Base-by-base conservation (phyloP, 2,113 vertebrate species). In the Brachypteracias leptosomus region DNA sequence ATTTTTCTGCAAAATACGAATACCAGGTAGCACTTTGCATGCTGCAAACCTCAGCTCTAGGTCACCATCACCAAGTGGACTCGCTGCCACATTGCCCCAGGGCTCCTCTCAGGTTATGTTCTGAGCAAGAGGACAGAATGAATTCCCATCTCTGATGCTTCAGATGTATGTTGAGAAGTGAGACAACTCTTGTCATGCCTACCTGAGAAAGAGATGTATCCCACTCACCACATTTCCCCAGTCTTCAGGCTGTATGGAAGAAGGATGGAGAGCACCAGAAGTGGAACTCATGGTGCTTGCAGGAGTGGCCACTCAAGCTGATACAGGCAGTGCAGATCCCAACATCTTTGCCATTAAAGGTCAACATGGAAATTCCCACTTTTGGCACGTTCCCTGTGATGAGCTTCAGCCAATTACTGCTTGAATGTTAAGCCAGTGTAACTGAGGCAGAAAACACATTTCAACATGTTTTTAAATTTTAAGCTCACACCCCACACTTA, bases 281-380 rank as follows among this genome's bases (percentile, higher is more conserved):
- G 20, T 36, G 71, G 21, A 70, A 67, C 51, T 84, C 19, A 0
- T 9, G 35, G 59, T 38, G 26, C 12, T 49, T 55, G 38, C 35
- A 29, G 83, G n/a, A 82, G 29, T 44, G 35, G 26, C 65, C 21
- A 3, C 33, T 88, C 15, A 35, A 5, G 52, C 35, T 66, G 35
- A 17, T 84, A 47, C 26, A 78, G 68, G 61, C 52, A 40, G 35
- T 40, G 49, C 55, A 55, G 61, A 9, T 14, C 36, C 20, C 67
- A 81, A 65, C 44, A 24, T 89, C 76, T 82, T 74, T 87, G 70
- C 77, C 3, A 3, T 49, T 88, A 67, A 87, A 94, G 77, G 70
- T 91, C 93, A 82, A 42, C 49, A 19, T 88, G 87, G 89, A 96
- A 94, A 91, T 87, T 92, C 33, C 66, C 83, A 54, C 70, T 95